Base-by-base conservation (phyloP, 2,113 vertebrate species). In the Petrocephalus zakoni region DNA sequence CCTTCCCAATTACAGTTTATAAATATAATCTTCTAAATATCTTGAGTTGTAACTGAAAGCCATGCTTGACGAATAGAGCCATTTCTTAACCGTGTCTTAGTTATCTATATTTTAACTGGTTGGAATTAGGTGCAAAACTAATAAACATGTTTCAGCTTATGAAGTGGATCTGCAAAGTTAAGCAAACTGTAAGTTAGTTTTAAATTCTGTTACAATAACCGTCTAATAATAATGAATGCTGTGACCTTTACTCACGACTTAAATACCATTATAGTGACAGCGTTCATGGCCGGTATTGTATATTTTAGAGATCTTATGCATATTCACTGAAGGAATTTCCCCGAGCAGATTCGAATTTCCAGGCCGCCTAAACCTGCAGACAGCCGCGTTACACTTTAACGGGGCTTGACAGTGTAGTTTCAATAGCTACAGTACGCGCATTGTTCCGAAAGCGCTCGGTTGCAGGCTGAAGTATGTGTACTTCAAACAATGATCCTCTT, bases 401-500 rank as follows among this genome's bases (percentile, higher is more conserved):
- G 78, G 78, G 53, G 46, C 37, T 83, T 84, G 88, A 88, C 88
- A 83, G 75, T 29, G 29, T 68, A 83, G 72, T 58, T 88, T 83
- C 17, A 81, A 83, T 81, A 51, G 51, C 55, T 58, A 88, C 88
- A 88, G 75, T 83, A 52, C 22, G 13, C 47, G 42, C 75, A 61
- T 88, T 88, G 88, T 88, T 61, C 75, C 58, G 22, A 55, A 58
- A 82, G 17, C 53, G 42, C 78, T 88, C 75, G 15, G 78, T 19
- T 84, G 87, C 75, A 22, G 37, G 42, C 52, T 15, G 29, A 88
- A 82, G 75, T 83, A 58, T 88, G 75, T 83, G 78, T 37, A 46
- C 51, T 58, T 78, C 53, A 84, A 88, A 88, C 88, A 88, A 88
- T 88, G 88, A 53, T 34, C 88, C 55, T 84, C 75, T 84, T 53